phyloP scores from a whole-genome alignment of 37 sponge, comb jelly and placozoan species.

The Hormiphora californensis region DNA sequence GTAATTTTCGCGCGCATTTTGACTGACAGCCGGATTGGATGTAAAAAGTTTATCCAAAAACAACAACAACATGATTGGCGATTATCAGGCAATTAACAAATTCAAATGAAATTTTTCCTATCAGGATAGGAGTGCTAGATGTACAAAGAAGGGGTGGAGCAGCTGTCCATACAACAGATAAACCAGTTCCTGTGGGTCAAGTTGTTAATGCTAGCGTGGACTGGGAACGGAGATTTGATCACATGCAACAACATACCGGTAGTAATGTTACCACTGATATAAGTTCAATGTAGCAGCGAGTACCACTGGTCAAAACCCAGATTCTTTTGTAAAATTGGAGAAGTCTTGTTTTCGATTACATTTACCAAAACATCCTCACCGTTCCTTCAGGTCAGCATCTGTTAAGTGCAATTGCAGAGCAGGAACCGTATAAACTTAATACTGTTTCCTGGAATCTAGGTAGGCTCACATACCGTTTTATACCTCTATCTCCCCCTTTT shows the following conservation, averaged over 20 bases:
- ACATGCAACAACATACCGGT: conserved; percentile 99
- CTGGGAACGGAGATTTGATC: conserved; percentile 92
- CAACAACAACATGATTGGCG: no score
- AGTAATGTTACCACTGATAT: not conserved
- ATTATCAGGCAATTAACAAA: no score
- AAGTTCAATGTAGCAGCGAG: not conserved
- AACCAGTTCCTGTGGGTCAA: conserved; percentile 62
- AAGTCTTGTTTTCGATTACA: no score
- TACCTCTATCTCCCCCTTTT: no score
- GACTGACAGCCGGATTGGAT: no score
- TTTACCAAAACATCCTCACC: no score
- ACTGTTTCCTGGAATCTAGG: conserved; percentile 76
- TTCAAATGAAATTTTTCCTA: no score
- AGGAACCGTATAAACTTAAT: conserved; percentile 67
- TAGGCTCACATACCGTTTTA: no score
- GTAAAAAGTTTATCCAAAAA: no score
- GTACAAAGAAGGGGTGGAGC: conserved; percentile 65
- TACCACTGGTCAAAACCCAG: no score
- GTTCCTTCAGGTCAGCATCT: conserved; percentile 82
- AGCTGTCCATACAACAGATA: conserved; percentile 70
- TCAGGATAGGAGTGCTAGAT: conserved; percentile 64
- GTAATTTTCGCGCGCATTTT: no score
- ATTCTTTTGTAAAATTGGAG: no score
- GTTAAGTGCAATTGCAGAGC: conserved; percentile 84
- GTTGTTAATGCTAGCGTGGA: conserved; percentile 68